These are phyloP conservation scores for Piscicola geometra DNA, from an alignment of 2,888 invertebrate genomes.

Conservation along the genomic window DNA sequence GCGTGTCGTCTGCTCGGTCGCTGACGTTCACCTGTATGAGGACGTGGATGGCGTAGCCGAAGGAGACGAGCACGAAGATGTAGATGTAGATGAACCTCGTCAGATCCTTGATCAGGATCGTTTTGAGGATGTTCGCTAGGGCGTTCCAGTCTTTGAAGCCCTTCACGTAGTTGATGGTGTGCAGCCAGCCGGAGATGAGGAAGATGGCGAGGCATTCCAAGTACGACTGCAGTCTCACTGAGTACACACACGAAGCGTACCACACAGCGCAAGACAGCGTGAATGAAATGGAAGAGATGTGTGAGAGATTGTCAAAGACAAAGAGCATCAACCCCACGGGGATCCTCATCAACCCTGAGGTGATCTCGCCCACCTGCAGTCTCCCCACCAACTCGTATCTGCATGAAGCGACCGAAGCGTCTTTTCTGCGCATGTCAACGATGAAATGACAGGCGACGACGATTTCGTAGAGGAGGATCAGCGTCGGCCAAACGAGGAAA, in stretches of 20 bases:
- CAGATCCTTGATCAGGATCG: constrained; percentile 51
- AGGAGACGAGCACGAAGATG: constrained; percentile 51
- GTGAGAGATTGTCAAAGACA: constrained; percentile 37
- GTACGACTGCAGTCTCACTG: constrained; percentile 47
- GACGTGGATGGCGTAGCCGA: constrained; percentile 51
- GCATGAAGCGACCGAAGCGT: neutral
- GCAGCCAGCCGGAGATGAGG: constrained; percentile 51
- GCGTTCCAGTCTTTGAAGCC: constrained; percentile 52
- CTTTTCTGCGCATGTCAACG: constrained; percentile 5
- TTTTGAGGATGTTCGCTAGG: constrained; percentile 51
- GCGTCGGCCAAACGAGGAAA: constrained; percentile 32
- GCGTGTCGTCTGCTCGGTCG: constrained; percentile 23
- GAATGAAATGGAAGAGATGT: constrained; percentile 44
- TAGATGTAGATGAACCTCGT: constrained; percentile 51
- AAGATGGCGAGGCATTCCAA: constrained; percentile 47
- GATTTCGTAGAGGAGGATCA: constrained; percentile 33
- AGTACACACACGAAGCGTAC: constrained; percentile 46
- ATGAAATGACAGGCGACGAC: constrained; percentile 22
- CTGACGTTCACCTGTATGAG: constrained; percentile 47
- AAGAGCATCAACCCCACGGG: constrained; percentile 37
- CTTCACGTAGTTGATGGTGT: constrained; percentile 50
- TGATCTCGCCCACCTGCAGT: constrained; percentile 35
- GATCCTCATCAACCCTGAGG: constrained; percentile 37
- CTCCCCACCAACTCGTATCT: constrained; percentile 24
- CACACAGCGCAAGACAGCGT: constrained; percentile 47